phyloP scores from a whole-genome alignment of 1,140 invertebrate genomes.

The Pollicipes pollicipes region DNA sequence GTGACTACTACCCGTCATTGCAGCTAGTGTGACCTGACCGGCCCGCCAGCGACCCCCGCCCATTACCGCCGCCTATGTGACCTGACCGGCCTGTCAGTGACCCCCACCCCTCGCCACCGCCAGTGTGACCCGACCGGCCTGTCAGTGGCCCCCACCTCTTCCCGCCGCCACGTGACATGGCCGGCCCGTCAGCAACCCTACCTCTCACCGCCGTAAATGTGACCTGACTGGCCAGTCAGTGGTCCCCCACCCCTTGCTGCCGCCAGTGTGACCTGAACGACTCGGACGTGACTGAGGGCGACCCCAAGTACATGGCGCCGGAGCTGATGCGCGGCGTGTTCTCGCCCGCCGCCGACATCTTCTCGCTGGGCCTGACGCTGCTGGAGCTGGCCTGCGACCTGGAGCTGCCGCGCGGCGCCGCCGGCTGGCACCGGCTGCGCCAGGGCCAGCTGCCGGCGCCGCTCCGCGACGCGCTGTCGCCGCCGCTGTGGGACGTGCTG shows the following conservation, averaged over 20 bases:
- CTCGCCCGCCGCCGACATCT: conserved; percentile 37
- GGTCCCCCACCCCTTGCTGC: conserved; percentile 10
- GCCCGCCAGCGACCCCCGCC: too few species aligned
- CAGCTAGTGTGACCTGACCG: too few species aligned
- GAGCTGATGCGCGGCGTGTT: conserved; percentile 41
- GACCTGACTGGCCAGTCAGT: too few species aligned
- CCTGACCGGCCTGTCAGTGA: too few species aligned
- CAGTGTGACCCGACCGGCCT: too few species aligned
- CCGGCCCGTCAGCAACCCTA: too few species aligned
- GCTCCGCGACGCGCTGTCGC: conserved; percentile 30
- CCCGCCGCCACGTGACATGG: too few species aligned
- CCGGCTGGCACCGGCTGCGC: conserved; percentile 47
- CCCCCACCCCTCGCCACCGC: too few species aligned
- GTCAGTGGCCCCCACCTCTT: too few species aligned
- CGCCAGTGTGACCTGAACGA: conserved; percentile 26
- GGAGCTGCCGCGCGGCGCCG: conserved; percentile 45
- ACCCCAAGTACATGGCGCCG: conserved; percentile 53
- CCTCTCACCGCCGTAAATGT: too few species aligned
- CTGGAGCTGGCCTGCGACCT: conserved; percentile 51
- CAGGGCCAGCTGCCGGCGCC: conserved; percentile 26
- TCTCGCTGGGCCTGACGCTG: conserved; percentile 51
- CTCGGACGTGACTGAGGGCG: conserved; percentile 43
- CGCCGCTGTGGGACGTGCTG: conserved; percentile 36
- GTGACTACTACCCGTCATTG: too few species aligned
- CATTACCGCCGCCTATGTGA: too few species aligned